phyloP scores from a whole-genome alignment of 2,888 invertebrate genomes.

The Stenodera caucasica region DNA sequence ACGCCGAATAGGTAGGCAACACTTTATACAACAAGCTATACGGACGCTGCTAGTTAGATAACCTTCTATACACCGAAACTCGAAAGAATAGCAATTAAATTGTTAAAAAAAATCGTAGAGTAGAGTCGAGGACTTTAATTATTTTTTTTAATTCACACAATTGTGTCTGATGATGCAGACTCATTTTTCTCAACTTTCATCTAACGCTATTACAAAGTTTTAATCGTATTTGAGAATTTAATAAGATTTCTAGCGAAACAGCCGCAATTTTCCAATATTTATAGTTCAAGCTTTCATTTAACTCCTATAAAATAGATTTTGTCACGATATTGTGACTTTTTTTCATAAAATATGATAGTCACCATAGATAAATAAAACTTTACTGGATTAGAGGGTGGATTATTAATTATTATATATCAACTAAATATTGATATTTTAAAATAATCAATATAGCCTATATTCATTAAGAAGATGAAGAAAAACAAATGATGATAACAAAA shows the following conservation, averaged over 20 bases:
- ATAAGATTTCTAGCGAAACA: not conserved
- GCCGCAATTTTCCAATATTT: not conserved
- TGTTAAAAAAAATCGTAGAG: not conserved
- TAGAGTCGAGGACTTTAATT: not conserved
- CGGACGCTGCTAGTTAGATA: not conserved
- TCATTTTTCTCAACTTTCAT: not conserved
- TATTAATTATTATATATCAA: not conserved
- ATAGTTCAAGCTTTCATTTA: not conserved
- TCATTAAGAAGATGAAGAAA: not conserved
- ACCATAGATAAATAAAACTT: too few relatives aligned
- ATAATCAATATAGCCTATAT: not conserved
- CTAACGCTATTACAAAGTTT: not conserved
- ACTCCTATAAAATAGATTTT: too few relatives aligned
- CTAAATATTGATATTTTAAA: not conserved
- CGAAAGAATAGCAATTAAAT: not conserved
- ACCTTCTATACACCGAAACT: not conserved
- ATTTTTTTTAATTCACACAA: not conserved
- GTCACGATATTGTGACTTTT: too few relatives aligned
- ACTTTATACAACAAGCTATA: slow-evolving; percentile 13
- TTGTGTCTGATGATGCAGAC: not conserved
- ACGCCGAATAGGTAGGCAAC: slow-evolving; percentile 60
- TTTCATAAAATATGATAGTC: too few relatives aligned
- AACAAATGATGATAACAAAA: not conserved
- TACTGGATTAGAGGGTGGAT: too few relatives aligned
- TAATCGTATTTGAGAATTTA: not conserved